Base-by-base conservation (phyloP, 2,888 invertebrate species). In the Portevinia maculata region DNA sequence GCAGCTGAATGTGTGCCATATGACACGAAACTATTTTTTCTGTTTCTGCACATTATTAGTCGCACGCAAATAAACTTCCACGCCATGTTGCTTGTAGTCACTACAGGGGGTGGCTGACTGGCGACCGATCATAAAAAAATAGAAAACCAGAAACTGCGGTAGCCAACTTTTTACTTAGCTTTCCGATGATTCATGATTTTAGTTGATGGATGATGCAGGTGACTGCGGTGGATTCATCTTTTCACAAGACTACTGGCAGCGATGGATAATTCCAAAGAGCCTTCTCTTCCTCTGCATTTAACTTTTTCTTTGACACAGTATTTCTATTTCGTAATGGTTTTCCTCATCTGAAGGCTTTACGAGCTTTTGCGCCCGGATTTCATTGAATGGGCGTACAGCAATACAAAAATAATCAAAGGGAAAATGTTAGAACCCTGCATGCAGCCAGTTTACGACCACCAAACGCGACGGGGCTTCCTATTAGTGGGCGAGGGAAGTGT, bases 391-490 rank as follows among this genome's bases (percentile, higher is more conserved):
- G 41, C 44, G 46, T 17, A 41, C 41, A 53, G 65, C 44, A 62
- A 83, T 73, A 83, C 78, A 83, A 83, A 78, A 67, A 78, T 83
- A 83, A 83, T 83, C 83, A 78, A 78, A 83, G 62, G 78, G 62
- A 78, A 67, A 67, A 50, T 73, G 74, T 78, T 67, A 83, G 67
- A 69, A 71, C 60, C 71, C 65, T 50, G 44, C 46, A 59, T 48
- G 41, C 62, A 41, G 67, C 19, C 28, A 17, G 67, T 74, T 74
- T 62, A 73, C 48, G 60, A 13, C 46, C 1, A 8, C 32, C 32
- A 8, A 32, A 13, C 39, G 4, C 39, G 6, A 24, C 44, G 59
- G 48, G 48, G 52, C 81, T 71, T 39, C 50, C 7, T 24, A 48
- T 69, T 37, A 34, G 13, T 37, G 13, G 50, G 13, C 44, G 34